phyloP scores from a whole-genome alignment of 1,140 invertebrate species.

The Neotoxoptera formosana region DNA sequence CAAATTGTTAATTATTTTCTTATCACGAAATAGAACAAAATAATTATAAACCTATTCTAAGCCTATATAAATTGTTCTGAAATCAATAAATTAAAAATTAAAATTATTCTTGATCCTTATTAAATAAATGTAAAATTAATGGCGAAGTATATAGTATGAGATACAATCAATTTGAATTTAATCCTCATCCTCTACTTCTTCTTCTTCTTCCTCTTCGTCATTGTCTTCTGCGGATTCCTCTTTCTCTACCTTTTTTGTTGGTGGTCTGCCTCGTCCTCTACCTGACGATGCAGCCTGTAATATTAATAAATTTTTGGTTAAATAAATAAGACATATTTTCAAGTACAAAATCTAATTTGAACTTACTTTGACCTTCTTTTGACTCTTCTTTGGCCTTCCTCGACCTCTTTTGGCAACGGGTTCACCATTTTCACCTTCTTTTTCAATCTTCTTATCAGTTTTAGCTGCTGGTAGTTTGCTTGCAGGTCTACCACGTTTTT shows the following conservation, averaged over 20 bases:
- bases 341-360: no score
- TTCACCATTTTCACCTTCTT: conserved; percentile 36
- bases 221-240: conserved; percentile 3
- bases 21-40: not conserved
- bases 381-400: conserved; percentile 13
- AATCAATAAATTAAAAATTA: conserved; percentile 33
- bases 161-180: conserved; percentile 13
- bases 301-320: not conserved
- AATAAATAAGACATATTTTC: no score
- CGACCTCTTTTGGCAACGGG: conserved; percentile 14
- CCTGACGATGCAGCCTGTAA: not conserved
- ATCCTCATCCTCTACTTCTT: conserved; percentile 30
- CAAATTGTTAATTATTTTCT: not conserved
- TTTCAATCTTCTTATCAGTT: conserved; percentile 32
- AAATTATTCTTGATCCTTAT: conserved; percentile 27
- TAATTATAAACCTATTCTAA: not conserved
- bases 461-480: not conserved
- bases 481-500: conserved; percentile 26
- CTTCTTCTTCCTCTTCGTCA: not conserved
- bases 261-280: conserved; percentile 32
- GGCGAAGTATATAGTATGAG: not conserved
- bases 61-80: not conserved
- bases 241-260: conserved; percentile 12
- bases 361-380: conserved; percentile 1
- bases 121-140: conserved; percentile 34